phyloP scores from a whole-genome alignment of 2,888 invertebrate genomes.

The Liodrosophila aerea region DNA sequence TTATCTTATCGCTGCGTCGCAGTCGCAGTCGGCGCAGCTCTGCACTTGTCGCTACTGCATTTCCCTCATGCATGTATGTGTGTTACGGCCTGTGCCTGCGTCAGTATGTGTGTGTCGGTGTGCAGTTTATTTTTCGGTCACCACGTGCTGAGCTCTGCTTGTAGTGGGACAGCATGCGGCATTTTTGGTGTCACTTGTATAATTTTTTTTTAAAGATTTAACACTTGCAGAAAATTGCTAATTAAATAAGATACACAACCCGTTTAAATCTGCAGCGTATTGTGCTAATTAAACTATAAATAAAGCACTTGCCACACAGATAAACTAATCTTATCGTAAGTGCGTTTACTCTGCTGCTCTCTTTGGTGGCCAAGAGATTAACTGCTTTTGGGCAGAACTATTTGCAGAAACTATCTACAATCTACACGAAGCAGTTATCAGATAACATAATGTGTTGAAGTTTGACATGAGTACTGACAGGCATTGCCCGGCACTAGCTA shows the following conservation, averaged over 20 bases:
- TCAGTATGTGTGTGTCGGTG: conserved; percentile 37
- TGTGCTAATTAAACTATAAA: no score
- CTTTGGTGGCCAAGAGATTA: no score
- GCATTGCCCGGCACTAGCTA: no score
- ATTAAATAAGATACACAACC: conserved; percentile 30
- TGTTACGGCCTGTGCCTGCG: conserved; percentile 17
- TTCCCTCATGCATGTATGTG: conserved; percentile 26
- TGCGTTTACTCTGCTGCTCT: no score
- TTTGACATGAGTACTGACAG: no score
- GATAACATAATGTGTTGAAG: no score
- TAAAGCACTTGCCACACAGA: no score
- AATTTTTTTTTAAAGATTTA: conserved; percentile 55
- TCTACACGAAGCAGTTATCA: no score
- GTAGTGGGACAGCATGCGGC: conserved; percentile 66
- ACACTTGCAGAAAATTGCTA: conserved; percentile 66
- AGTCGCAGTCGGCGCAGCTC: conserved; percentile 44
- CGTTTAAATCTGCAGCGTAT: not conserved
- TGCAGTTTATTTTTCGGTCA: conserved; percentile 62
- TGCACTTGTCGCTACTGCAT: conserved; percentile 44
- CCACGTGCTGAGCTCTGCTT: conserved; percentile 61
- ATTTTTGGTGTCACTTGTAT: conserved; percentile 60
- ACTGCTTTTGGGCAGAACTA: no score
- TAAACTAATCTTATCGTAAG: conserved; percentile 33
- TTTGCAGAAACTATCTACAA: no score
- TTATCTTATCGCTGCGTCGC: conserved; percentile 66